A percentile compares a stretch with the other conserved stretches of the same genome.
Conservation (phyloP, 2,113 vertebrate species). For the Mola mola region DNA sequence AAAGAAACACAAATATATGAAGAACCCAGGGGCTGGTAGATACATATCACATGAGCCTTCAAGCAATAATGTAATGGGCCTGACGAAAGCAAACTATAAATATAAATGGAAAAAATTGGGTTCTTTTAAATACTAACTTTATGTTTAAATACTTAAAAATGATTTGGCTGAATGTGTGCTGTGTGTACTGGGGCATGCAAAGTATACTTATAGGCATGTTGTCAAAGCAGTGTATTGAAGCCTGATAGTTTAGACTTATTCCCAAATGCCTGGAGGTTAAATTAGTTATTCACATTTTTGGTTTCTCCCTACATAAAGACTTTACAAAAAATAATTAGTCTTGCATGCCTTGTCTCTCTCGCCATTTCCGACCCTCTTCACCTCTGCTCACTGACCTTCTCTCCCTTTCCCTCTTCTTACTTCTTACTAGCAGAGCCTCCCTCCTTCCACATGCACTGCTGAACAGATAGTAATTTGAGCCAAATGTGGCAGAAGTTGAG, state of each 20-base stretch:
- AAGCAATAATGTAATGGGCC: slow-evolving; percentile 1
- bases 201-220: background rate
- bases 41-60: slow-evolving; percentile 2
- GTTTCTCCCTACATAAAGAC: slow-evolving; percentile 15
- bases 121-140: no score
- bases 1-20: background rate
- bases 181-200: no score
- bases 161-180: no score
- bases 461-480: slow-evolving; percentile 55
- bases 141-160: no score
- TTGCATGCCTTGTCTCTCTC: background rate
- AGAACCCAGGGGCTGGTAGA: background rate
- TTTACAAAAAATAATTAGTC: slow-evolving; percentile 38
- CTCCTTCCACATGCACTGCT: slow-evolving; percentile 19
- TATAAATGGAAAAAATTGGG: no score
- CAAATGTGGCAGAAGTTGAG: slow-evolving; percentile 52
- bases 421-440: slow-evolving; percentile 18
- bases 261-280: slow-evolving; percentile 20
- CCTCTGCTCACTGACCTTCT: background rate
- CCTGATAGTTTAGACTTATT: slow-evolving; percentile 25
- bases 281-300: slow-evolving; percentile 25
- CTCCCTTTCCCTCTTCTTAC: background rate
- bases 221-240: slow-evolving; percentile 21
- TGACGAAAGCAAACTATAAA: background rate
- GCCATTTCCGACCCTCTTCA: slow-evolving; percentile 3